A percentile compares a stretch with the other conserved stretches of the same genome.
Conservation (phyloP, 2,113 vertebrate genomes). For the Hemichromis elongatus region DNA sequence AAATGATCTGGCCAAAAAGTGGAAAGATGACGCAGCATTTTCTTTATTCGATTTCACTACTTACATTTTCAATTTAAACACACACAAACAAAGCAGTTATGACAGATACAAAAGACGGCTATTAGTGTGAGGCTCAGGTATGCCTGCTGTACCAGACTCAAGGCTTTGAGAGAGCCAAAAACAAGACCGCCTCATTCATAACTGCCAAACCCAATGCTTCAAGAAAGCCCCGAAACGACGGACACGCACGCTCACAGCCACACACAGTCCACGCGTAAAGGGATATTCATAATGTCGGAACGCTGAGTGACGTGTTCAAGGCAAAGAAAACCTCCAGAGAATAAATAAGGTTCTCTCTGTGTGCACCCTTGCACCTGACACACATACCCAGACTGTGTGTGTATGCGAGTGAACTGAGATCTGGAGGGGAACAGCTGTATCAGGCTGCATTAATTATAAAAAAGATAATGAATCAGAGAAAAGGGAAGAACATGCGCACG, state of each 20-base stretch:
- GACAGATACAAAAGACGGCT: slow-evolving; percentile 61
- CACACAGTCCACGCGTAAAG: neutral
- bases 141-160: slow-evolving; percentile 28
- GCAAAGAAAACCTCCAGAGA: neutral
- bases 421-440: slow-evolving; percentile 50
- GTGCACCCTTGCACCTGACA: neutral
- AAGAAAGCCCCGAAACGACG: slow-evolving; percentile 1
- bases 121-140: slow-evolving; percentile 48
- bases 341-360: neutral
- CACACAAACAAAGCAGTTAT: slow-evolving; percentile 21
- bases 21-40: slow-evolving; percentile 33
- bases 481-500: neutral
- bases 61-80: slow-evolving; percentile 17
- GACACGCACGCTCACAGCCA: neutral
- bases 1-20: slow-evolving; percentile 23
- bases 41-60: slow-evolving; percentile 17
- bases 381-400: neutral
- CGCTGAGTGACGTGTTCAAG: neutral
- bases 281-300: slow-evolving; percentile 5
- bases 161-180: slow-evolving; percentile 40
- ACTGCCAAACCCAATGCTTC: slow-evolving; percentile 36
- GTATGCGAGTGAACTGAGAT: neutral
- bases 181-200: slow-evolving; percentile 48
- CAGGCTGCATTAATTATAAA: slow-evolving; percentile 52
- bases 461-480: slow-evolving; percentile 56